Evolutionary conservation across 2,888 invertebrate genomes (phyloP).

Genomic region (Parascotia fuliginaria): DNA sequence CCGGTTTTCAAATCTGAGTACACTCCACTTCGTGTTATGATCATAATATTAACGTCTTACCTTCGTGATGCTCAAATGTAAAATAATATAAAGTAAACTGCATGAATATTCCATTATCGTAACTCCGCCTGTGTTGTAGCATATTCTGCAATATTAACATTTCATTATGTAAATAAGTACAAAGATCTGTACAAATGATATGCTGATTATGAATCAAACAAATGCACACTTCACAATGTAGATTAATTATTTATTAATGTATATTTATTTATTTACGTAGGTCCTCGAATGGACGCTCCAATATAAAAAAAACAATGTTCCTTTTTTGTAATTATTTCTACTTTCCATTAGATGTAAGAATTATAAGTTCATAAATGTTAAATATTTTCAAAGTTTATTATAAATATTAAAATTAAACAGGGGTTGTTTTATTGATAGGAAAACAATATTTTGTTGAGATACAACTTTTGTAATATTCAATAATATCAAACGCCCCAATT

Average conservation of each 20-base stretch:
- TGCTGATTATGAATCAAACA: background rate
- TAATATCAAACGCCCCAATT: background rate
- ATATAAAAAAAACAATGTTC: background rate
- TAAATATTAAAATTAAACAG: background rate
- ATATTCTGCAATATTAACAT: background rate
- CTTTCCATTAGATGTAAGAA: background rate
- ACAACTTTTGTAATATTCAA: background rate
- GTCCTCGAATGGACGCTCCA: background rate
- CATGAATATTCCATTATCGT: background rate
- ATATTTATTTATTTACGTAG: background rate
- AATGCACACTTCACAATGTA: background rate
- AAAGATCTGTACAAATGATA: background rate
- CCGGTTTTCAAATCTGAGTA: too few relatives aligned
- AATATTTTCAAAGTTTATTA: background rate
- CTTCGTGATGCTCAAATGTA: too few relatives aligned
- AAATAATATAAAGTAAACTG: too few relatives aligned
- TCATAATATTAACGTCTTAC: too few relatives aligned
- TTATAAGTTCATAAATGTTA: background rate
- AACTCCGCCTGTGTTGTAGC: background rate
- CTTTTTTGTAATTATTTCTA: constrained; percentile 11
- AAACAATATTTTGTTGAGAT: background rate
- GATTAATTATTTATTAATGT: background rate
- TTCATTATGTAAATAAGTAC: background rate
- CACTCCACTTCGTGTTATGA: too few relatives aligned
- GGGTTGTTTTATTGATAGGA: background rate